Percentiles rank a stretch among this genome's conserved stretches.
Conservation (phyloP, 2,113 vertebrate species). For the Aviceda subcristata region DNA sequence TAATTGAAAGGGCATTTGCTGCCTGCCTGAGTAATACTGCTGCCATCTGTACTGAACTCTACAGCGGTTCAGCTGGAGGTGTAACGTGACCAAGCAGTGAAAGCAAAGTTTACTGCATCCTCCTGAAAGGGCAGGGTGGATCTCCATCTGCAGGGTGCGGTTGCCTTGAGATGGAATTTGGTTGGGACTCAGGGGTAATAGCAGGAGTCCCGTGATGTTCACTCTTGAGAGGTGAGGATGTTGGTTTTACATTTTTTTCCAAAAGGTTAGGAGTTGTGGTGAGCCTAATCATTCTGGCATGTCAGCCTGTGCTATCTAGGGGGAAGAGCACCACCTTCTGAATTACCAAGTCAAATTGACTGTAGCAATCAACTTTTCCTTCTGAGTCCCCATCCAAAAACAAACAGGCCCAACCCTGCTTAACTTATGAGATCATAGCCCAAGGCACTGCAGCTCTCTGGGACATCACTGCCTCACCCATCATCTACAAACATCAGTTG, state of each 20-base stretch:
- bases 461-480: slow-evolving; percentile 28
- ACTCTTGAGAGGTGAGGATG: background rate
- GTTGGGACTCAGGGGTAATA: background rate
- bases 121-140: slow-evolving; percentile 15
- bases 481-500: slow-evolving; percentile 24
- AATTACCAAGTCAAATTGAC: slow-evolving; percentile 46
- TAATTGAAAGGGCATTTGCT: background rate
- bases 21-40: background rate
- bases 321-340: slow-evolving; percentile 63
- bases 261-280: slow-evolving; percentile 8
- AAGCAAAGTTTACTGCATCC: background rate
- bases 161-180: slow-evolving; percentile 24
- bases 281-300: background rate
- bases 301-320: background rate
- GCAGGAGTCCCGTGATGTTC: background rate
- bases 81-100: background rate
- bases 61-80: background rate
- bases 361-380: slow-evolving; percentile 32
- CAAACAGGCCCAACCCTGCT: slow-evolving; percentile 33
- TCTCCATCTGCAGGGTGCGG: slow-evolving; percentile 21
- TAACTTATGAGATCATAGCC: slow-evolving; percentile 35
- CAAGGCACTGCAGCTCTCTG: background rate
- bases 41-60: background rate
- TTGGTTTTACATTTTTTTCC: slow-evolving; percentile 11
- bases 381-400: background rate